A percentile compares a stretch with the other conserved stretches of the same genome.
phyloP scores from a whole-genome alignment of 2,797 vertebrate species.

The Pelodytes ibericus region DNA sequence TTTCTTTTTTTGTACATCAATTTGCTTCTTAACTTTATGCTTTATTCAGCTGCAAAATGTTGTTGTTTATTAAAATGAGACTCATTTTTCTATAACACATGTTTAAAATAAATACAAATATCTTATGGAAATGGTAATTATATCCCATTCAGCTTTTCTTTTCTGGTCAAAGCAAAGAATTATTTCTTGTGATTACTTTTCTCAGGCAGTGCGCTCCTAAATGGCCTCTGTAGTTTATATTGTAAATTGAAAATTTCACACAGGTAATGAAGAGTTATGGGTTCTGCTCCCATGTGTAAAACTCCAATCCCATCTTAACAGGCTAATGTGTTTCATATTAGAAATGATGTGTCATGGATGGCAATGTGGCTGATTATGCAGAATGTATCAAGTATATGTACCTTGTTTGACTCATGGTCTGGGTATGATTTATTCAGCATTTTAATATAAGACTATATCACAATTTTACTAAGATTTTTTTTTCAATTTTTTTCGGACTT shows the following conservation, averaged over 20 bases:
- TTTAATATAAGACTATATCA: neutral
- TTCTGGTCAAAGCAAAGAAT: slow-evolving; percentile 46
- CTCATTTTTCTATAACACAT: slow-evolving; percentile 33
- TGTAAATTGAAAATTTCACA: slow-evolving; percentile 53
- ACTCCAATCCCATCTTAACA: slow-evolving; percentile 50
- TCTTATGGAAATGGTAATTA: slow-evolving; percentile 39
- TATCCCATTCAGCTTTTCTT: slow-evolving; percentile 24
- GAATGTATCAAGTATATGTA: slow-evolving; percentile 26
- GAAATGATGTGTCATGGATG: slow-evolving; percentile 39
- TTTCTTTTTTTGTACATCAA: too few species aligned
- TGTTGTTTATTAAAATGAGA: slow-evolving; percentile 20
- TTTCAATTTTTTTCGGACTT: too few species aligned
- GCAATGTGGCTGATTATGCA: slow-evolving; percentile 38
- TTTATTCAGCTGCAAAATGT: slow-evolving; percentile 24
- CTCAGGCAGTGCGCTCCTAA: slow-evolving; percentile 30
- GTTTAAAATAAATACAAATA: slow-evolving; percentile 57
- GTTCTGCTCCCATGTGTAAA: slow-evolving; percentile 45
- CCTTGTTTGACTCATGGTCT: neutral
- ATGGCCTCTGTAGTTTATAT: slow-evolving; percentile 40
- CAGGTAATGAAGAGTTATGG: slow-evolving; percentile 51
- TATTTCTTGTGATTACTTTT: slow-evolving; percentile 45
- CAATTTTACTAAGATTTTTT: neutral
- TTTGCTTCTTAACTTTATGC: neutral
- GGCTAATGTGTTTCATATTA: slow-evolving; percentile 45
- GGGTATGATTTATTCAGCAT: slow-evolving; percentile 1